Percentiles rank a stretch among this genome's conserved stretches.
phyloP scores from a whole-genome alignment of 2,888 invertebrate species.

The Pecten maximus region DNA sequence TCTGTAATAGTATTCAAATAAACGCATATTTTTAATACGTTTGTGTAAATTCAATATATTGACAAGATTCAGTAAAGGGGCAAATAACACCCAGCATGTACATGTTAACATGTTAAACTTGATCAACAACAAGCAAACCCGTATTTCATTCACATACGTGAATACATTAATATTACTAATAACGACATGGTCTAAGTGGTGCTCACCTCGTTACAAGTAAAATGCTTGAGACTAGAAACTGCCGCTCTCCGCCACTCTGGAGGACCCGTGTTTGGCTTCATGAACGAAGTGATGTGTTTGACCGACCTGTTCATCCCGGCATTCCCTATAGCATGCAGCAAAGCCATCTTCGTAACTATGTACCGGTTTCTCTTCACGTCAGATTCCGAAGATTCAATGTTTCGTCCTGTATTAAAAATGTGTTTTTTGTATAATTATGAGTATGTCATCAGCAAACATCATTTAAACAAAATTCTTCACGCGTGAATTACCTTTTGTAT shows the following conservation, averaged over 20 bases:
- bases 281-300: conserved; percentile 41
- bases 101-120: too few relatives aligned
- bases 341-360: conserved; percentile 44
- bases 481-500: neutral
- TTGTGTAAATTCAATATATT: too few relatives aligned
- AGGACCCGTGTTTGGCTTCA: conserved; percentile 44
- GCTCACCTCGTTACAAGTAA: conserved; percentile 43
- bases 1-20: conserved; percentile 6
- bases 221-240: conserved; percentile 40
- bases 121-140: too few relatives aligned
- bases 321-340: conserved; percentile 48
- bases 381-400: neutral
- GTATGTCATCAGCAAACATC: neutral
- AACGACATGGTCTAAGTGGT: neutral
- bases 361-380: conserved; percentile 23
- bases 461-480: neutral
- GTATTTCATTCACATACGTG: too few relatives aligned
- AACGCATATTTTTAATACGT: neutral
- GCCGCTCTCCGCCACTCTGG: conserved; percentile 44
- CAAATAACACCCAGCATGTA: too few relatives aligned
- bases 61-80: too few relatives aligned
- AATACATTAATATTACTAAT: neutral
- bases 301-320: conserved; percentile 39
- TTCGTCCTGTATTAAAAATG: neutral
- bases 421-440: neutral